Evolutionary conservation across 2,113 vertebrate species (phyloP).

Genomic region (Chlamydotis undulata): DNA sequence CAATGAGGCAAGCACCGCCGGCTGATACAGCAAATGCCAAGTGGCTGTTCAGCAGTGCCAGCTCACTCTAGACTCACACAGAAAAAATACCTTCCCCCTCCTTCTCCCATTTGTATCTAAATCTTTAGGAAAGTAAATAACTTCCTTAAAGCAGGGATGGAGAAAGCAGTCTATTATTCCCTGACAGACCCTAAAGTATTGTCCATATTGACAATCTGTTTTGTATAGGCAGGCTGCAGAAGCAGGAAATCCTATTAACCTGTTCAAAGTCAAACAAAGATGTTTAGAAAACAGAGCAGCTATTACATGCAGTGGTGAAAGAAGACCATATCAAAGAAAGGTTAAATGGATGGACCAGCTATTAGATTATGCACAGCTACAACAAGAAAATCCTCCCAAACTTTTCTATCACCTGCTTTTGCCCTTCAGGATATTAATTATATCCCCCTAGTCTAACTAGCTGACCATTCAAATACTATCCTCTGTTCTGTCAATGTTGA

Average conservation of each 20-base stretch:
- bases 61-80: background rate
- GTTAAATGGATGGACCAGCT: background rate
- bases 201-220: constrained; percentile 39
- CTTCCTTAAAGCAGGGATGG: constrained; percentile 45
- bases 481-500: constrained; percentile 47
- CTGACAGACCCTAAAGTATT: constrained; percentile 20
- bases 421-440: constrained; percentile 24
- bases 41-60: constrained; percentile 9
- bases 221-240: constrained; percentile 21
- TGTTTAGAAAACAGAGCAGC: constrained; percentile 36
- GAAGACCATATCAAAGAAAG: background rate
- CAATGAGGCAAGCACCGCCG: background rate
- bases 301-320: background rate
- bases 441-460: background rate
- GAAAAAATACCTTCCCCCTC: background rate
- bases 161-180: constrained; percentile 54
- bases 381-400: background rate
- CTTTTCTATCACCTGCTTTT: background rate
- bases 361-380: background rate
- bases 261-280: constrained; percentile 68
- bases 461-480: constrained; percentile 22
- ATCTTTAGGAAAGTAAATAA: constrained; percentile 52
- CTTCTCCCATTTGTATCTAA: constrained; percentile 3
- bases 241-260: constrained; percentile 59
- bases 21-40: constrained; percentile 50